phyloP scores from a whole-genome alignment of 2,888 invertebrate genomes.

The Coecobrya sp. region DNA sequence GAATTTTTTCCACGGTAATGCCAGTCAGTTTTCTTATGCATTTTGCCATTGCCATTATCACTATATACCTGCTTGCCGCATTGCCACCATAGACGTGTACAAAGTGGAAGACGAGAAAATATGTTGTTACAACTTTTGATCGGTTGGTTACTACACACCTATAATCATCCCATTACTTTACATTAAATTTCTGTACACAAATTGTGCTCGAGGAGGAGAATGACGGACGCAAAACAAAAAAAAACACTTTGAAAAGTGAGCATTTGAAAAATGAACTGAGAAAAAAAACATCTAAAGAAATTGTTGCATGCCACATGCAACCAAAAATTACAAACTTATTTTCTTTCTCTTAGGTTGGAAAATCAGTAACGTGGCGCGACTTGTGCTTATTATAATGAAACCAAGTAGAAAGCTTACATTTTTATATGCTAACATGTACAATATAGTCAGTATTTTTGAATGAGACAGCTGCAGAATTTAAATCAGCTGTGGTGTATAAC shows the following conservation, averaged over 20 bases:
- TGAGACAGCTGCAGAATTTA: conserved; percentile 75
- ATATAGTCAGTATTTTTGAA: conserved; percentile 45
- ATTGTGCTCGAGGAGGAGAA: conserved; percentile 44
- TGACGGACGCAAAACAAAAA: conserved; percentile 14
- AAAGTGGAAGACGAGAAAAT: conserved; percentile 13
- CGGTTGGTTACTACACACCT: conserved; percentile 73
- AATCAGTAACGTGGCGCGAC: background rate
- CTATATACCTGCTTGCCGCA: too few species aligned
- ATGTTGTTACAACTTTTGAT: conserved; percentile 61
- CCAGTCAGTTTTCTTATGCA: background rate
- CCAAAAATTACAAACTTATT: conserved; percentile 44
- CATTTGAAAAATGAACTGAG: conserved; percentile 73
- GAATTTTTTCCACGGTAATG: conserved; percentile 9
- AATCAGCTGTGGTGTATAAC: conserved; percentile 66
- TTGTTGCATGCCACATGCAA: conserved; percentile 69
- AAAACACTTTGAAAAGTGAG: conserved; percentile 54
- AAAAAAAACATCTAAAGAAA: conserved; percentile 30
- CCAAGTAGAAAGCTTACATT: too few species aligned
- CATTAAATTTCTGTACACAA: conserved; percentile 65
- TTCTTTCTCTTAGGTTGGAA: conserved; percentile 7
- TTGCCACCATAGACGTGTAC: background rate
- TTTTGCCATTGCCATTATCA: too few species aligned
- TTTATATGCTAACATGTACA: background rate
- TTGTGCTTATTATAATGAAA: background rate
- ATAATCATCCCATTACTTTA: conserved; percentile 78